Conservation (phyloP, 2,113 vertebrate genomes). For the Gavialis gangeticus region DNA sequence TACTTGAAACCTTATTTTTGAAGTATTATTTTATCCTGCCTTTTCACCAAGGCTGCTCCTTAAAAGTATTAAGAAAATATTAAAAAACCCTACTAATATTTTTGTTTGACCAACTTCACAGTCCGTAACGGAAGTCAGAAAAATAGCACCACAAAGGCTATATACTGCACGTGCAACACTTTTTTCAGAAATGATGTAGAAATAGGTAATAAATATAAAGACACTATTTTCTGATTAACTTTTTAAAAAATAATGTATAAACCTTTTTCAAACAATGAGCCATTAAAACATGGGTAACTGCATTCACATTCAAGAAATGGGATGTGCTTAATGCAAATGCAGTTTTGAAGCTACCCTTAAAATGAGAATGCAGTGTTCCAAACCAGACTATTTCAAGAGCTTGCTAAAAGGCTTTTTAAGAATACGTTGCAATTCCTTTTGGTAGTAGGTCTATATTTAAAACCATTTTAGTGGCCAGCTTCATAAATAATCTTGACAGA, state of each 20-base stretch:
- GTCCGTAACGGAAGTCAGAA: background rate
- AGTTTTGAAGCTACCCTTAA: background rate
- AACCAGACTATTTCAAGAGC: background rate
- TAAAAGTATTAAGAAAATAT: background rate
- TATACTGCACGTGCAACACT: background rate
- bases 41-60: slow-evolving; percentile 21
- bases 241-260: slow-evolving; percentile 24
- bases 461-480: background rate
- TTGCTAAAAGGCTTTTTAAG: background rate
- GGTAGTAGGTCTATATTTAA: background rate
- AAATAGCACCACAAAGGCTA: slow-evolving; percentile 62
- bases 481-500: background rate
- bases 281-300: slow-evolving; percentile 1
- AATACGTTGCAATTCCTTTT: background rate
- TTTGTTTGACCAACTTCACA: background rate
- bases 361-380: background rate
- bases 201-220: slow-evolving; percentile 77
- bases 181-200: slow-evolving; percentile 71
- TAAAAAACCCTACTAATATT: background rate
- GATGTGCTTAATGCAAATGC: slow-evolving; percentile 6
- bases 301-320: background rate
- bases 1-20: background rate
- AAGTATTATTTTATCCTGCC: background rate
- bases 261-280: background rate
- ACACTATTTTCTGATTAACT: background rate